phyloP scores from a whole-genome alignment of 1,140 invertebrate species.

The Leptinotarsa defecta region DNA sequence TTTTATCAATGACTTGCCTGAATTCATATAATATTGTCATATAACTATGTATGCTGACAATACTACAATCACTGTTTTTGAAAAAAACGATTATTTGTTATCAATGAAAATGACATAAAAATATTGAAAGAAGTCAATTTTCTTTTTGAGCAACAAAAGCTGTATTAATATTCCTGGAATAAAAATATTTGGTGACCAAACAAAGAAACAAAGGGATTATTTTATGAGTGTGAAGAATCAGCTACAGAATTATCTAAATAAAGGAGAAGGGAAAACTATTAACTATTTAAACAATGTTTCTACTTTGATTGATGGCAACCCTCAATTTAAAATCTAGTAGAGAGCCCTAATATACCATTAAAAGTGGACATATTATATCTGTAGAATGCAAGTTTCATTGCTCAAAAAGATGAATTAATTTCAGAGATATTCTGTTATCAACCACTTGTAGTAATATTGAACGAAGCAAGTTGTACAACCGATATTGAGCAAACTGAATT shows the following conservation, averaged over 20 bases:
- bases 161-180: slow-evolving; percentile 7
- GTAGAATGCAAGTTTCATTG: background rate
- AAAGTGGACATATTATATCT: background rate
- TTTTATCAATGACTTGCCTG: too few relatives aligned
- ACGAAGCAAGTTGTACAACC: background rate
- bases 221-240: background rate
- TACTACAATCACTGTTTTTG: too few relatives aligned
- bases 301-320: background rate
- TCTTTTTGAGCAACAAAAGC: background rate
- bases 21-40: too few relatives aligned
- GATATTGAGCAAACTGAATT: background rate
- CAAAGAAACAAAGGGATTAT: background rate
- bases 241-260: background rate
- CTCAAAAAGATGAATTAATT: too few relatives aligned
- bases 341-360: background rate
- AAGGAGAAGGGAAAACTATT: background rate
- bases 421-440: too few relatives aligned
- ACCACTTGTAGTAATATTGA: slow-evolving; percentile 5
- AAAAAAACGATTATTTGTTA: too few relatives aligned
- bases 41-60: too few relatives aligned
- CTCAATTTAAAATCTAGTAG: background rate
- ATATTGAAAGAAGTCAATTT: too few relatives aligned
- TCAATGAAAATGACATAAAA: too few relatives aligned
- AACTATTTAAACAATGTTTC: background rate
- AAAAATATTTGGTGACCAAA: slow-evolving; percentile 9